phyloP scores from a whole-genome alignment of 1,140 invertebrate species.

The Drosophila saltans region DNA sequence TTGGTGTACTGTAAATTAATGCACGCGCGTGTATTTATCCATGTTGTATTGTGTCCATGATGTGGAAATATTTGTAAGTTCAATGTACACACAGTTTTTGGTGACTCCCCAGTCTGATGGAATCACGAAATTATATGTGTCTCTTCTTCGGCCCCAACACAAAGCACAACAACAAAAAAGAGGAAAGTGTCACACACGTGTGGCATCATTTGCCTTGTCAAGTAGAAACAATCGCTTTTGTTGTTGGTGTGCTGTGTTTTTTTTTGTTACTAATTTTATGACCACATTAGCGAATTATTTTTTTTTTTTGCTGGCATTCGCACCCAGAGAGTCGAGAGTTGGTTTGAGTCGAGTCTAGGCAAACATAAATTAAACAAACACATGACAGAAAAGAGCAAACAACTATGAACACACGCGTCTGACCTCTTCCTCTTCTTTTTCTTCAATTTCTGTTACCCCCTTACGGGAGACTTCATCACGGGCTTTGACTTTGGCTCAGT shows the following conservation, averaged over 20 bases:
- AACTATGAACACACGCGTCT: slow-evolving; percentile 19
- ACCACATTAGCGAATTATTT: slow-evolving; percentile 75
- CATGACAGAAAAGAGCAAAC: slow-evolving; percentile 37
- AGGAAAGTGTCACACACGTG: slow-evolving; percentile 58
- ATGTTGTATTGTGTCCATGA: slow-evolving; percentile 19
- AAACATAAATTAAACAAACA: slow-evolving; percentile 67
- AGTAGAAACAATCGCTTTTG: slow-evolving; percentile 22
- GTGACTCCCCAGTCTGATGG: neutral
- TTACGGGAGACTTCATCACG: no score
- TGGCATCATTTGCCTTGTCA: slow-evolving; percentile 42
- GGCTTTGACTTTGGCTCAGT: neutral
- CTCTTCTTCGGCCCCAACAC: slow-evolving; percentile 5
- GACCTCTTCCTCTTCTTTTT: neutral
- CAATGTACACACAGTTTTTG: slow-evolving; percentile 24
- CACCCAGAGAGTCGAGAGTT: slow-evolving; percentile 23
- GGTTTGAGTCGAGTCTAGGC: slow-evolving; percentile 37
- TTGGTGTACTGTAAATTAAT: slow-evolving; percentile 42
- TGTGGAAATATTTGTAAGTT: slow-evolving; percentile 29
- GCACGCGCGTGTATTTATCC: slow-evolving; percentile 57
- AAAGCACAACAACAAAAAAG: neutral
- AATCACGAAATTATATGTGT: slow-evolving; percentile 2
- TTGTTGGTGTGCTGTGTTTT: slow-evolving; percentile 31
- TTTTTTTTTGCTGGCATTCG: slow-evolving; percentile 66
- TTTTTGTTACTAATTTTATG: slow-evolving; percentile 60
- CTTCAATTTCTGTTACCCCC: neutral